Base-by-base conservation (phyloP, 2,888 invertebrate species). In the Malachius bipustulatus region DNA sequence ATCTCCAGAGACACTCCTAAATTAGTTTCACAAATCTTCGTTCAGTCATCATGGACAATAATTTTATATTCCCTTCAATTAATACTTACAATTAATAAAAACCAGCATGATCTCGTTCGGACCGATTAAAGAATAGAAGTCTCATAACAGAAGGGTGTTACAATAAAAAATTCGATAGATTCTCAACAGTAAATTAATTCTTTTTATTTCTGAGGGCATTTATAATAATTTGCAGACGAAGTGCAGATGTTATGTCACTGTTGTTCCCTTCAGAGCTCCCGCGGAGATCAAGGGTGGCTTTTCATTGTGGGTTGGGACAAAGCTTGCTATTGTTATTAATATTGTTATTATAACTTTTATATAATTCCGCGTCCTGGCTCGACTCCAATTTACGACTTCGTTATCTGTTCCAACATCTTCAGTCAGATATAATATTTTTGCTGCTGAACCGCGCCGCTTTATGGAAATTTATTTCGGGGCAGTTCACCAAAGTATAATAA, bases 191-290 rank as follows among this genome's bases (percentile, higher is more conserved):
- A 45, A 48, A 47, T 48, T 48, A 46, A 47, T 49, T 45, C 42
- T 38, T 41, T 41, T 47, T 41, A 39, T 47, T 43, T 45, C 39
- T 39, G 34, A 35, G 47, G 42, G 48, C 49, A 54, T 53, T 52
- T 49, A 48, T 53, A 51, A 54, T 55, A 56, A 56, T 55, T 56
- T 55, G 56, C 57, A 53, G 56, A 45, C 50, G 51, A 42, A 47
- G 48, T 47, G 56, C 58, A 58, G 58, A 55, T 58, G 58, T 54
- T 56, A 46, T 58, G 58, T 58, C 58, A 57, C 53, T 56, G 54
- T 51, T 50, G 52, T 54, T 49, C 47, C 49, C 46, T 43, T 48
- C 44, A 47, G 40, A 47, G 44, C 43, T 45, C 55, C 52, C 40
- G 49, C 46, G 43, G 50, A 27, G 45, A 26, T 46, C 48, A 54